Conservation (phyloP, 2,888 invertebrate species). For the Cynaeus angustus region DNA sequence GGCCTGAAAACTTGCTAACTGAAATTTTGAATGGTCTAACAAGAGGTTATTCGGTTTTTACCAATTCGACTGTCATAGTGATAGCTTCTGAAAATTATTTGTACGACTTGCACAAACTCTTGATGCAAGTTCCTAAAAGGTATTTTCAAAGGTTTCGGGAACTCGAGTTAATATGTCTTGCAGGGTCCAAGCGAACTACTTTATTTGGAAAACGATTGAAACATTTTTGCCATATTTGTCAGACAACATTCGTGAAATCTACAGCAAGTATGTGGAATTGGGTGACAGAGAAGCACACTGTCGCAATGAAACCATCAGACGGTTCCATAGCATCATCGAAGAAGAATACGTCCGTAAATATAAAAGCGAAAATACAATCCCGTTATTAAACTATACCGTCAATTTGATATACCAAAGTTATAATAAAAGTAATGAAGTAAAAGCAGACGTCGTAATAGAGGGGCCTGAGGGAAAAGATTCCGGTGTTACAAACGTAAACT, state of each 20-base stretch:
- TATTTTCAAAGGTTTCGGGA: conserved; percentile 24
- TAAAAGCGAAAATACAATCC: conserved; percentile 50
- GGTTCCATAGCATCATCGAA: conserved; percentile 60
- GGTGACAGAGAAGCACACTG: conserved; percentile 79
- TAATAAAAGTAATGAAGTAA: neutral
- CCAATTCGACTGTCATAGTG: conserved; percentile 70
- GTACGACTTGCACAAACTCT: conserved; percentile 58
- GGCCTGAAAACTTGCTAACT: conserved; percentile 69
- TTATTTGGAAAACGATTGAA: conserved; percentile 60
- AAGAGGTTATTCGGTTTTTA: conserved; percentile 60
- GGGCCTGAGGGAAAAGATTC: conserved; percentile 29
- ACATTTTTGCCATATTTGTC: conserved; percentile 57
- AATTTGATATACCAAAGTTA: conserved; percentile 17
- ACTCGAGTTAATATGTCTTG: conserved; percentile 15
- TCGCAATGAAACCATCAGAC: conserved; percentile 30
- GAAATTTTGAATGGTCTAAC: conserved; percentile 71
- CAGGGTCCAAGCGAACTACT: conserved; percentile 63
- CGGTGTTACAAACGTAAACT: conserved; percentile 31
- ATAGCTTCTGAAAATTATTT: conserved; percentile 71
- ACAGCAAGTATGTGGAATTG: conserved; percentile 72
- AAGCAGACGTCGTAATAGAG: conserved; percentile 28
- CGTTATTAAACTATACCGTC: conserved; percentile 1
- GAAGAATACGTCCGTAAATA: conserved; percentile 59
- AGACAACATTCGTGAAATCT: conserved; percentile 53
- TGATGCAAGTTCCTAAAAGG: conserved; percentile 59